Percentiles rank a stretch among this genome's conserved stretches.
phyloP scores from a whole-genome alignment of 2,797 vertebrate genomes.

The Sebastes matsubarae region DNA sequence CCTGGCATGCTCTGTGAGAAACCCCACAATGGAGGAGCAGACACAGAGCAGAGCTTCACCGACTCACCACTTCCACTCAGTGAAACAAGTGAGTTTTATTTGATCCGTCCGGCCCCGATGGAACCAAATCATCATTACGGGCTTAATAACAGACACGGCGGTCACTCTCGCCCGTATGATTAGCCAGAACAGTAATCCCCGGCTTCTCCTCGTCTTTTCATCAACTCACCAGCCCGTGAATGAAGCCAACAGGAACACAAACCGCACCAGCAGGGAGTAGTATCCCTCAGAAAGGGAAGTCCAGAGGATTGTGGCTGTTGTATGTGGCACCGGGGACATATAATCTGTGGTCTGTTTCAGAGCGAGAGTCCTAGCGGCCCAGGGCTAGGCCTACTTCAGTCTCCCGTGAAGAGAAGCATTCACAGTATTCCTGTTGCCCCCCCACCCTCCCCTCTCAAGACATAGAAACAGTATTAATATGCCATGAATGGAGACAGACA shows the following conservation, averaged over 20 bases:
- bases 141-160: constrained; percentile 67
- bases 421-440: constrained; percentile 70
- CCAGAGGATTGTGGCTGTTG: constrained; percentile 79
- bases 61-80: constrained; percentile 61
- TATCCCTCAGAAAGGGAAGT: constrained; percentile 79
- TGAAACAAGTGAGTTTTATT: constrained; percentile 54
- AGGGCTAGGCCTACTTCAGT: constrained; percentile 61
- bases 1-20: constrained; percentile 75
- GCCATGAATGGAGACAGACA: constrained; percentile 80
- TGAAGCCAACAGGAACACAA: constrained; percentile 70
- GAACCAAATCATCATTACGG: constrained; percentile 64
- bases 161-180: constrained; percentile 60
- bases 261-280: constrained; percentile 71
- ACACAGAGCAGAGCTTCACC: constrained; percentile 47
- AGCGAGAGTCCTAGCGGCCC: constrained; percentile 64
- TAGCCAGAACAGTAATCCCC: constrained; percentile 59
- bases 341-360: constrained; percentile 80
- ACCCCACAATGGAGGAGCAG: constrained; percentile 66
- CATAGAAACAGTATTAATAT: constrained; percentile 84
- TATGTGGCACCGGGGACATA: constrained; percentile 77
- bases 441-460: constrained; percentile 38
- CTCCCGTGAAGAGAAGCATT: constrained; percentile 80
- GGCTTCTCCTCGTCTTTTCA: constrained; percentile 65
- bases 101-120: constrained; percentile 47
- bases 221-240: constrained; percentile 71